phyloP scores from a whole-genome alignment of 1,140 invertebrate species.

The Pinna nobilis region DNA sequence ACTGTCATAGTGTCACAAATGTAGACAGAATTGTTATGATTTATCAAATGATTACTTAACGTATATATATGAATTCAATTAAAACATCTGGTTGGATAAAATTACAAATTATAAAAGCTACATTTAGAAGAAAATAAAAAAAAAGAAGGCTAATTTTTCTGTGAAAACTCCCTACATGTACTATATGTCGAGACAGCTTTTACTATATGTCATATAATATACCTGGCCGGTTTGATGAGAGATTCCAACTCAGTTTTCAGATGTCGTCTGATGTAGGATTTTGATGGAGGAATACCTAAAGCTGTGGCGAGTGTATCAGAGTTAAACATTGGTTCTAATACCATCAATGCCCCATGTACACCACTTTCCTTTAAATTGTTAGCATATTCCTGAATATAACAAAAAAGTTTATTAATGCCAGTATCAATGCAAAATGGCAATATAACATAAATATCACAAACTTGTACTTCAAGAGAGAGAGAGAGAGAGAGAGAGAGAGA shows the following conservation, averaged over 20 bases:
- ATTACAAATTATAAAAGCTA: neutral
- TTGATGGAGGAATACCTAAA: conserved; percentile 92
- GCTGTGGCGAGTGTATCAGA: conserved; percentile 95
- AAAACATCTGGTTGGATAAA: too few species aligned
- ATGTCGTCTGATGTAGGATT: conserved; percentile 94
- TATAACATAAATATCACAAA: too few species aligned
- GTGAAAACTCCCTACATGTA: neutral
- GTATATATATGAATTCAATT: too few species aligned
- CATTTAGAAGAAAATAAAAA: neutral
- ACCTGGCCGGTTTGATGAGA: conserved; percentile 93
- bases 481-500: too few species aligned
- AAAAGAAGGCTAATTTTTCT: neutral
- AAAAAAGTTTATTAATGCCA: too few species aligned
- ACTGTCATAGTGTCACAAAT: too few species aligned
- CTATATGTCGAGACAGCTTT: neutral
- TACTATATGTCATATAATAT: neutral
- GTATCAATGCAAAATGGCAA: too few species aligned
- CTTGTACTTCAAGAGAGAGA: too few species aligned
- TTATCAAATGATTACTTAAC: too few species aligned
- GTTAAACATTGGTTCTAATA: conserved; percentile 92
- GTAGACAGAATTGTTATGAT: too few species aligned
- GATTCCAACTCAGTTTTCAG: conserved; percentile 91
- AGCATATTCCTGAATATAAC: conserved; percentile 91
- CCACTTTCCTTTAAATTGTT: conserved; percentile 97
- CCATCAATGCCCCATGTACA: conserved; percentile 93